These are phyloP conservation scores for Myotis lucifugus DNA, from an alignment of 2,113 vertebrate species.

Conservation along the genomic window DNA sequence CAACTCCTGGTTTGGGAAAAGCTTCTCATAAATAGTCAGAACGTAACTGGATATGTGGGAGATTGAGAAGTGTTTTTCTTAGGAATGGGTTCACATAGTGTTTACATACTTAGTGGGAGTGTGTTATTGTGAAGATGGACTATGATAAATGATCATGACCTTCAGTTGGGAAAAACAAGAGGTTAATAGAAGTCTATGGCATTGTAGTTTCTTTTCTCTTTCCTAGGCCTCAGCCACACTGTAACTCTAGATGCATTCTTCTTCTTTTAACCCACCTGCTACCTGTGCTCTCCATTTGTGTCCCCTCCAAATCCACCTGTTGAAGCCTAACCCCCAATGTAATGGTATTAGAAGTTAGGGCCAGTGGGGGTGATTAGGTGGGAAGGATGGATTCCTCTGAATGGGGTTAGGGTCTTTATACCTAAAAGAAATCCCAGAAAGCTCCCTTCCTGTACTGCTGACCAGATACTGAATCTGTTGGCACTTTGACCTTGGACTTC, in stretches of 20 bases:
- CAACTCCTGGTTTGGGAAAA: neutral
- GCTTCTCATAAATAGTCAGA: neutral
- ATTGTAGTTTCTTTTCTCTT: neutral
- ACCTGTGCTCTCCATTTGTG: neutral
- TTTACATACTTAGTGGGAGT: neutral
- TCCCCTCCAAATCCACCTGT: neutral
- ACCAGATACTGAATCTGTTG: neutral
- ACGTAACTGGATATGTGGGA: neutral
- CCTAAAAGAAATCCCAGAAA: neutral
- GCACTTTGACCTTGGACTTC: neutral
- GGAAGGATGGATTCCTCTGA: neutral
- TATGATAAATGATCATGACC: neutral
- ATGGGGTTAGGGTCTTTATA: neutral
- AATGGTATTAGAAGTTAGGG: neutral
- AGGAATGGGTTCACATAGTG: neutral
- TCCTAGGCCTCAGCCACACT: neutral
- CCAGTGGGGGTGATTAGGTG: neutral
- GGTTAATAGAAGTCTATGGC: neutral
- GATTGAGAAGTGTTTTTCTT: constrained; percentile 12
- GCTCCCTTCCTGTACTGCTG: too few relatives aligned
- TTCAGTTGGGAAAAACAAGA: constrained; percentile 7
- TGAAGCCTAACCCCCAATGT: neutral
- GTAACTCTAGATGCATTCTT: neutral
- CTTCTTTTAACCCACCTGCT: neutral
- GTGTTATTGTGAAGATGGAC: neutral